Conservation (phyloP, 2,113 vertebrate species). For the Ardeotis arabs region DNA sequence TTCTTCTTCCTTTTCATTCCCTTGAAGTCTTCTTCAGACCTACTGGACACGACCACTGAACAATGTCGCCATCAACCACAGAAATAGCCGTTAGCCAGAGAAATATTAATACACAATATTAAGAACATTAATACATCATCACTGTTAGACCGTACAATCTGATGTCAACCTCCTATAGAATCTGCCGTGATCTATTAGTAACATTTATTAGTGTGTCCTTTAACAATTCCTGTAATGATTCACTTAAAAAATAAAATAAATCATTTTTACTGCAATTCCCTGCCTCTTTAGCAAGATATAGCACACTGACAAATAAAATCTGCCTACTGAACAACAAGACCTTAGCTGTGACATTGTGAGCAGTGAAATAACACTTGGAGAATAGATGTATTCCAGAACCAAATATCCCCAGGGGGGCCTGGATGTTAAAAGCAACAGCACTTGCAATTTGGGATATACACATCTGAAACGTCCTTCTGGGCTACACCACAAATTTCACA, state of each 20-base stretch:
- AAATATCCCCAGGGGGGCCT: slow-evolving; percentile 48
- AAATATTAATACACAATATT: not conserved
- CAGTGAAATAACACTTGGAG: slow-evolving; percentile 37
- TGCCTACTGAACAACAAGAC: slow-evolving; percentile 2
- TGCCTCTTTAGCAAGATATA: not conserved
- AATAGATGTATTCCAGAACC: slow-evolving; percentile 47
- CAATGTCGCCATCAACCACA: not conserved
- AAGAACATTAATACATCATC: not conserved
- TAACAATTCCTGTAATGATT: slow-evolving; percentile 36
- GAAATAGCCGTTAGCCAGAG: not conserved
- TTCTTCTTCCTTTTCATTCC: not conserved
- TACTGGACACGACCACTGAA: not conserved
- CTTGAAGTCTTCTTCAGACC: not conserved
- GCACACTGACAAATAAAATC: slow-evolving; percentile 49
- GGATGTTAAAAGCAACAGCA: slow-evolving; percentile 42
- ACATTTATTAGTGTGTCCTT: not conserved
- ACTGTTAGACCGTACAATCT: not conserved
- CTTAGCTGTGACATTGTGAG: slow-evolving; percentile 41
- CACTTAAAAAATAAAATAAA: slow-evolving; percentile 18
- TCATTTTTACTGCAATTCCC: not conserved
- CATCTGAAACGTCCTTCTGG: not conserved
- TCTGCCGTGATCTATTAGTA: not conserved
- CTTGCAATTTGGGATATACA: slow-evolving; percentile 40
- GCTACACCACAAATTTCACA: not conserved
- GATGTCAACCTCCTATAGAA: not conserved